Evolutionary conservation across 2,797 vertebrate species (phyloP).

Genomic region (Mionectes olivaceus): DNA sequence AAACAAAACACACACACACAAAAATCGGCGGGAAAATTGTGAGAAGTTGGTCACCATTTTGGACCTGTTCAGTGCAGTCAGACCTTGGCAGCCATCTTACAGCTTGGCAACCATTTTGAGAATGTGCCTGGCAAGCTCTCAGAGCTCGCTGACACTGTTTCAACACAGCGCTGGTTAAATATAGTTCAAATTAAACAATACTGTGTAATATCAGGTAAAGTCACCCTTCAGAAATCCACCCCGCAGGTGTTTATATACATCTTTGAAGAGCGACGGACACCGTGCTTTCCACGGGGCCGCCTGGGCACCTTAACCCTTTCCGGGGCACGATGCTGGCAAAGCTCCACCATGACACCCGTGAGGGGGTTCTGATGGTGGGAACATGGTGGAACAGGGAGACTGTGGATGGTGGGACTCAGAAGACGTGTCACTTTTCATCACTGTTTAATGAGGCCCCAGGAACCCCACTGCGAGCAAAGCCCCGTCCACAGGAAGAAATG

Average conservation of each 20-base stretch:
- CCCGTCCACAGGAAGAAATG: slow-evolving; percentile 25
- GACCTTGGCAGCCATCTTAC: slow-evolving; percentile 96
- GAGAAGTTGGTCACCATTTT: slow-evolving; percentile 80
- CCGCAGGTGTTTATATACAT: slow-evolving; percentile 14
- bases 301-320: slow-evolving; percentile 63
- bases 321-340: neutral
- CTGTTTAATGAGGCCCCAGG: slow-evolving; percentile 11
- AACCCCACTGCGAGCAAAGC: neutral
- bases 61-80: slow-evolving; percentile 76
- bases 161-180: slow-evolving; percentile 83
- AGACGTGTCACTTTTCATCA: neutral
- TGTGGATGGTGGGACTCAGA: neutral
- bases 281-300: neutral
- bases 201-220: slow-evolving; percentile 72
- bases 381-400: neutral
- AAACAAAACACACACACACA: neutral
- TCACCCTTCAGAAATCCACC: slow-evolving; percentile 52
- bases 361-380: neutral
- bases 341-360: neutral
- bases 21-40: slow-evolving; percentile 60
- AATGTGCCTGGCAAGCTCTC: slow-evolving; percentile 87
- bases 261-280: slow-evolving; percentile 36
- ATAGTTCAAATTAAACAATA: slow-evolving; percentile 77
- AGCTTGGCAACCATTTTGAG: slow-evolving; percentile 98
- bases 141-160: slow-evolving; percentile 83